These are phyloP conservation scores for Choloepus hoffmanni DNA, from an alignment of 2,113 vertebrate species.

Conservation along the genomic window DNA sequence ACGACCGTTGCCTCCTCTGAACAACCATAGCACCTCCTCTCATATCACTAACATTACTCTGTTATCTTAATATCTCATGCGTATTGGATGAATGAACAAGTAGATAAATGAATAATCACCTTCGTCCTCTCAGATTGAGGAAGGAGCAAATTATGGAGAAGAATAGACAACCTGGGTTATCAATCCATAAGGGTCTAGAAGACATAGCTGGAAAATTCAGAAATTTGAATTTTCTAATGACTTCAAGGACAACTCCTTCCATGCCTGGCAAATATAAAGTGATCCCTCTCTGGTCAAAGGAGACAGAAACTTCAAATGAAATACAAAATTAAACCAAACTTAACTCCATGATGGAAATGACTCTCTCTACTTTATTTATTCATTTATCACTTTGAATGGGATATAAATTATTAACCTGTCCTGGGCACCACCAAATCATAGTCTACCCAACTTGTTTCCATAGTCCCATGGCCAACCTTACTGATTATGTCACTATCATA, in stretches of 20 bases:
- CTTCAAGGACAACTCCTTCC: not conserved
- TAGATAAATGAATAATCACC: not conserved
- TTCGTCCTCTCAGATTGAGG: not conserved
- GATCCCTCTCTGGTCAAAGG: not conserved
- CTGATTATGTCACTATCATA: not conserved
- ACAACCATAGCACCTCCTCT: not conserved
- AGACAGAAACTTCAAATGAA: not conserved
- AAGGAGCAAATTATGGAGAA: not conserved
- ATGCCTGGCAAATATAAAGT: not conserved
- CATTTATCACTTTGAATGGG: not conserved
- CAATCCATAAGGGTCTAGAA: not conserved
- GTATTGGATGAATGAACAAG: not conserved
- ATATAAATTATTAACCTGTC: constrained; percentile 19
- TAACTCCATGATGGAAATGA: not conserved
- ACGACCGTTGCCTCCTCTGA: not conserved
- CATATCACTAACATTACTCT: not conserved
- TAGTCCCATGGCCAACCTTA: not conserved
- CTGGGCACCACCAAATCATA: not conserved
- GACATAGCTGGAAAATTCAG: not conserved
- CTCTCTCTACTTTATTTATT: not conserved
- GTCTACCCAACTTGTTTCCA: not conserved
- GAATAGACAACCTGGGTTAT: not conserved
- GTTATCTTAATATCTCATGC: not conserved
- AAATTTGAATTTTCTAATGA: not conserved
- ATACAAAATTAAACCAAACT: not conserved